Percentiles rank a stretch among this genome's conserved stretches.
Conservation (phyloP, 2,888 invertebrate species). For the Epinotia brunnichana region DNA sequence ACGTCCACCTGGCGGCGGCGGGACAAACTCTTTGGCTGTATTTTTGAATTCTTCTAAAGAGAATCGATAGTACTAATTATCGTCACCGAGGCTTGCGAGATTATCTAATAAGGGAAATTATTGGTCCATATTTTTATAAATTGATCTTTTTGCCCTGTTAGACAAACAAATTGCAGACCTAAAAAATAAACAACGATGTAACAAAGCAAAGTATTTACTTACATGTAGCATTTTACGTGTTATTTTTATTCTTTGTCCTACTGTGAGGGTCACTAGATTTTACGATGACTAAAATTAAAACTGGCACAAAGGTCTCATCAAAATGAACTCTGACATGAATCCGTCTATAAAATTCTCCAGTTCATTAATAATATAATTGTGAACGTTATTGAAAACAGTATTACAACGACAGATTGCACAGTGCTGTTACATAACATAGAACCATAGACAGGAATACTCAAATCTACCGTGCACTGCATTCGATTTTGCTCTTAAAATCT, state of each 20-base stretch:
- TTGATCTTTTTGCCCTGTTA: no score
- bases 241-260: not conserved
- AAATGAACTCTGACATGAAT: constrained; percentile 33
- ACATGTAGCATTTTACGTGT: no score
- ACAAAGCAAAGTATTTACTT: no score
- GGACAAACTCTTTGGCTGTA: no score
- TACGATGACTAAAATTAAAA: constrained; percentile 1
- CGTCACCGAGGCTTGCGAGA: no score
- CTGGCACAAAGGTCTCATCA: constrained; percentile 34
- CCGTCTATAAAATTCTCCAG: constrained; percentile 19
- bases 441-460: not conserved
- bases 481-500: not conserved
- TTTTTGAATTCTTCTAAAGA: no score
- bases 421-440: constrained; percentile 28
- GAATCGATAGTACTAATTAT: no score
- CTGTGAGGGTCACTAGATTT: not conserved
- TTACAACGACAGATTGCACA: constrained; percentile 54
- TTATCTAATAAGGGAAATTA: no score
- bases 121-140: no score
- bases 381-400: constrained; percentile 35
- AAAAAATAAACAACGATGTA: no score
- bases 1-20: no score
- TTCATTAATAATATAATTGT: constrained; percentile 38
- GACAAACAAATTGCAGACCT: no score
- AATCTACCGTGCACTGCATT: not conserved